phyloP scores from a whole-genome alignment of 2,888 invertebrate genomes.

The Microplitis deprimator region DNA sequence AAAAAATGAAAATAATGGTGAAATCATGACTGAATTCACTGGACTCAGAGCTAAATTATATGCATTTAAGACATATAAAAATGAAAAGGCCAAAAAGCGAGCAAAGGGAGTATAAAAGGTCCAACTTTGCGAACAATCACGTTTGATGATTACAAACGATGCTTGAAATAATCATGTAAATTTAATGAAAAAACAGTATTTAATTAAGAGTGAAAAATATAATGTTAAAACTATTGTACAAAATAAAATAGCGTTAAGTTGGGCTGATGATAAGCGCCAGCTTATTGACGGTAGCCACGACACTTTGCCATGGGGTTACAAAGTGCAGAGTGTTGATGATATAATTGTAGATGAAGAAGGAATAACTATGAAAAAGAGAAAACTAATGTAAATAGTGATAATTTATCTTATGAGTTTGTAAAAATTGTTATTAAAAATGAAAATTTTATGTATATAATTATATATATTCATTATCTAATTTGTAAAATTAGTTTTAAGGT shows the following conservation, averaged over 20 bases:
- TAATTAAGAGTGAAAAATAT: constrained; percentile 10
- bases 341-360: too few species aligned
- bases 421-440: too few species aligned
- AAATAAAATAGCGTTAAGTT: constrained; percentile 33
- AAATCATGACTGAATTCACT: constrained; percentile 30
- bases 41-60: constrained; percentile 30
- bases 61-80: not conserved
- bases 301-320: constrained; percentile 38
- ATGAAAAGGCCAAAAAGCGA: not conserved
- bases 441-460: too few species aligned
- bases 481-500: too few species aligned
- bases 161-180: constrained; percentile 3
- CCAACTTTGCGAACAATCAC: constrained; percentile 23
- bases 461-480: too few species aligned
- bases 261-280: constrained; percentile 36
- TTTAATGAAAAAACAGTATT: not conserved
- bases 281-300: constrained; percentile 13
- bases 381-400: too few species aligned
- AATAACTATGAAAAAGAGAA: too few species aligned
- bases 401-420: too few species aligned
- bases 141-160: constrained; percentile 15
- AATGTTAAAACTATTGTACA: constrained; percentile 14
- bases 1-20: constrained; percentile 41
- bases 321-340: not conserved
- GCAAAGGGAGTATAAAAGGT: constrained; percentile 36